These are phyloP conservation scores for Trichechus manatus DNA, from an alignment of 2,113 vertebrate genomes.

Conservation along the genomic window DNA sequence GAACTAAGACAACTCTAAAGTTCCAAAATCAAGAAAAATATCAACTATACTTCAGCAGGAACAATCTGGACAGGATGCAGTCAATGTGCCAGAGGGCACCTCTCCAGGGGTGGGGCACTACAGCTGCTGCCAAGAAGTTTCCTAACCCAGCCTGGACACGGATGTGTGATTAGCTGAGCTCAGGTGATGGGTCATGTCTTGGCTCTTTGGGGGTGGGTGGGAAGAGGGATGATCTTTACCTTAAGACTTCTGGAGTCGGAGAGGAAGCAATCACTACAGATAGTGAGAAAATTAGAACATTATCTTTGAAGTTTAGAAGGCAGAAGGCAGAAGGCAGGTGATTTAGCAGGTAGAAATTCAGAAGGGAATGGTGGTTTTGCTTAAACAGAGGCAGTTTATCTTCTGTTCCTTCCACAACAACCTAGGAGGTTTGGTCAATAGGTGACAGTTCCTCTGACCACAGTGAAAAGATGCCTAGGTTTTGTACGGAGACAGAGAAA, in stretches of 20 bases:
- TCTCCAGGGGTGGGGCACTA: not conserved
- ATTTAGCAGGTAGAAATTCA: not conserved
- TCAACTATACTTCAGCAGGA: not conserved
- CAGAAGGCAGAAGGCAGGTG: not conserved
- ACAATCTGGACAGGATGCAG: fast-evolving
- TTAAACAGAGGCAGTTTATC: not conserved
- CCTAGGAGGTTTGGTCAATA: not conserved
- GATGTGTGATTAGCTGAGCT: not conserved
- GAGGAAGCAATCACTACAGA: not conserved
- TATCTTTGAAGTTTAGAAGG: not conserved
- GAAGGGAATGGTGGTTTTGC: not conserved
- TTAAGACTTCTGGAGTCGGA: not conserved
- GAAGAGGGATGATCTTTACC: not conserved
- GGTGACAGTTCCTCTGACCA: not conserved
- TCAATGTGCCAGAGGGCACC: fast-evolving
- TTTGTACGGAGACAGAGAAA: not conserved
- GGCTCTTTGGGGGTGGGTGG: not conserved
- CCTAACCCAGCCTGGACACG: not conserved
- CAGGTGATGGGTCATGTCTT: not conserved
- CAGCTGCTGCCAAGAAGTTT: too few relatives aligned
- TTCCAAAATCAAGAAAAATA: not conserved
- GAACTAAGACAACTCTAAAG: not conserved
- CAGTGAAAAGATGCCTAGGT: not conserved
- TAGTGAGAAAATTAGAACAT: not conserved
- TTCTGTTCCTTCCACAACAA: not conserved